Evolutionary conservation across 2,888 invertebrate genomes (phyloP).

Genomic region (Aphodius granarius): DNA sequence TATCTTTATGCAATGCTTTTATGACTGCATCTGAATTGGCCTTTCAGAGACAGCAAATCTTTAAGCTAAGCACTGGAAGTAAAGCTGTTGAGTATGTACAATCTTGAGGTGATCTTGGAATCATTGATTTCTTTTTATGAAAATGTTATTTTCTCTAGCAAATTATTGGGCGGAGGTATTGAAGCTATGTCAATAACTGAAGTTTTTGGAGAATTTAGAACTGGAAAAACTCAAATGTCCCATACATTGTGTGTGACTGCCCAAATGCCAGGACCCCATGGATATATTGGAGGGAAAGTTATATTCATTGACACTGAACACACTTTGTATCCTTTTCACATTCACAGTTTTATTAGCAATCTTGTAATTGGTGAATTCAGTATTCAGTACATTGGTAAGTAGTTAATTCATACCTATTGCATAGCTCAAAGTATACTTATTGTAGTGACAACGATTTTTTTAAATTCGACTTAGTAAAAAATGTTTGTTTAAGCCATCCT

Average conservation of each 20-base stretch:
- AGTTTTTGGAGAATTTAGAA: slow-evolving; percentile 81
- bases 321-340: slow-evolving; percentile 74
- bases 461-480: too few relatives aligned
- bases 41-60: slow-evolving; percentile 71
- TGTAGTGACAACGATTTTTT: too few relatives aligned
- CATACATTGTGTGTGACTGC: slow-evolving; percentile 80
- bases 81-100: slow-evolving; percentile 69
- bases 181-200: slow-evolving; percentile 86
- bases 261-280: slow-evolving; percentile 69
- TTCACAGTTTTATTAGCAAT: too few relatives aligned
- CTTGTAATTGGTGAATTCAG: too few relatives aligned
- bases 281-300: slow-evolving; percentile 77
- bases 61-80: slow-evolving; percentile 70
- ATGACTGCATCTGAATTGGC: slow-evolving; percentile 75
- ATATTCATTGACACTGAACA: slow-evolving; percentile 83
- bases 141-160: slow-evolving; percentile 54
- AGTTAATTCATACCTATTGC: too few relatives aligned
- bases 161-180: slow-evolving; percentile 75
- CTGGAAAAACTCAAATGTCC: slow-evolving; percentile 80
- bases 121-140: slow-evolving; percentile 1
- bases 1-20: slow-evolving; percentile 64
- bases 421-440: too few relatives aligned
- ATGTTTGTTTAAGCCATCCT: too few relatives aligned
- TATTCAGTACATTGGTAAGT: too few relatives aligned
- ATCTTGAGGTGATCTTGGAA: neutral